Conservation (phyloP, 2,888 invertebrate genomes). For the Leptogaster cylindrica region DNA sequence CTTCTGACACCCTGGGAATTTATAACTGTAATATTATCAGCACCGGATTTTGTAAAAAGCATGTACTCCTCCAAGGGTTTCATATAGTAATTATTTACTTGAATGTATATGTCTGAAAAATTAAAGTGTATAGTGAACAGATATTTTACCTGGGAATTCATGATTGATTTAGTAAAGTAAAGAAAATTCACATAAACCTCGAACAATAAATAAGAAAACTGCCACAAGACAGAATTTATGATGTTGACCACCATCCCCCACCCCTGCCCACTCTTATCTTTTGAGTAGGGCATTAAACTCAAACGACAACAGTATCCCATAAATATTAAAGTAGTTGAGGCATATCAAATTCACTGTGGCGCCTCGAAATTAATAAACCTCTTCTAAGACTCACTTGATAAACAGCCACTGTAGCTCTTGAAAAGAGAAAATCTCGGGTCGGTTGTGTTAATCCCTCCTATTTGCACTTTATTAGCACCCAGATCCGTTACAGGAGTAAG, state of each 20-base stretch:
- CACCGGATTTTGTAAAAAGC: constrained; percentile 84
- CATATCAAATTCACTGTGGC: constrained; percentile 37
- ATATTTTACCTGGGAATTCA: not conserved
- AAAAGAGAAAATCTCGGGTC: constrained; percentile 82
- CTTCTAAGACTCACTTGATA: constrained; percentile 75
- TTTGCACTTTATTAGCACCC: constrained; percentile 82
- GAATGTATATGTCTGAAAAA: constrained; percentile 78
- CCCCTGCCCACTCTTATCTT: too few species aligned
- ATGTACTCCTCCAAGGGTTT: constrained; percentile 91
- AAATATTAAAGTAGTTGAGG: constrained; percentile 33
- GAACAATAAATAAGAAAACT: constrained; percentile 36
- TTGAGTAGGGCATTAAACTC: constrained; percentile 41
- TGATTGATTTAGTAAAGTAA: not conserved
- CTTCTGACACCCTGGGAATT: constrained; percentile 85
- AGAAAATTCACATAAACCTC: not conserved
- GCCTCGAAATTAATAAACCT: constrained; percentile 38
- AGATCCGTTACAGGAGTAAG: constrained; percentile 71
- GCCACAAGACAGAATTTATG: constrained; percentile 43
- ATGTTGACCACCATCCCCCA: too few species aligned
- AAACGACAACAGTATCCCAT: constrained; percentile 23
- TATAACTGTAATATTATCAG: constrained; percentile 85
- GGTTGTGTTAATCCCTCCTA: constrained; percentile 84
- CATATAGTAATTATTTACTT: constrained; percentile 81
- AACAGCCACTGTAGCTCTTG: constrained; percentile 86
- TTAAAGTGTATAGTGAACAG: not conserved